Evolutionary conservation across 2,113 vertebrate genomes (phyloP).

Genomic region (Callaeas wilsoni): DNA sequence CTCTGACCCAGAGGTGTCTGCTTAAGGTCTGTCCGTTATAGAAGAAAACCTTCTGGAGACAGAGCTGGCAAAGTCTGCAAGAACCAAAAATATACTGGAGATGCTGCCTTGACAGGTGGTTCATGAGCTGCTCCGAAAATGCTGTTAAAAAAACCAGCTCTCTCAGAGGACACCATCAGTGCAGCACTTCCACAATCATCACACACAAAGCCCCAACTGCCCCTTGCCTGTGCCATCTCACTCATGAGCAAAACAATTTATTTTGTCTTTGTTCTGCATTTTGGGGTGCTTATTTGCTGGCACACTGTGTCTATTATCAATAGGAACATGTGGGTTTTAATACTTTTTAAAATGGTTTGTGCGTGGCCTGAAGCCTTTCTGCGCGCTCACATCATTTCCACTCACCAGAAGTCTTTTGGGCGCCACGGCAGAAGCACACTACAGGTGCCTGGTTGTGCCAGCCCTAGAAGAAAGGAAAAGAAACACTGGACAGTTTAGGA

Average conservation of each 20-base stretch:
- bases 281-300: background rate
- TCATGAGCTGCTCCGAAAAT: background rate
- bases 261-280: background rate
- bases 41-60: background rate
- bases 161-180: background rate
- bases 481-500: background rate
- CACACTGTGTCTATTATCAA: background rate
- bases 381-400: background rate
- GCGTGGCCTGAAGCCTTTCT: background rate
- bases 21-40: background rate
- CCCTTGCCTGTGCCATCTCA: background rate
- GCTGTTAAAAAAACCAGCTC: background rate
- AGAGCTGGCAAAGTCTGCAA: background rate
- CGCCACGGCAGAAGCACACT: background rate
- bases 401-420: background rate
- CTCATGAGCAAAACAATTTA: background rate
- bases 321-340: background rate
- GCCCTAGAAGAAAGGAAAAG: background rate
- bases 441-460: background rate
- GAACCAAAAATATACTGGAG: background rate
- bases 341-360: background rate
- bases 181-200: background rate
- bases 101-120: background rate
- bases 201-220: background rate
- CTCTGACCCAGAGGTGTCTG: background rate